Evolutionary conservation across 1,140 invertebrate genomes (phyloP), one percentile per base, ranked within the genome.

Genomic region (Augochlora pura): DNA sequence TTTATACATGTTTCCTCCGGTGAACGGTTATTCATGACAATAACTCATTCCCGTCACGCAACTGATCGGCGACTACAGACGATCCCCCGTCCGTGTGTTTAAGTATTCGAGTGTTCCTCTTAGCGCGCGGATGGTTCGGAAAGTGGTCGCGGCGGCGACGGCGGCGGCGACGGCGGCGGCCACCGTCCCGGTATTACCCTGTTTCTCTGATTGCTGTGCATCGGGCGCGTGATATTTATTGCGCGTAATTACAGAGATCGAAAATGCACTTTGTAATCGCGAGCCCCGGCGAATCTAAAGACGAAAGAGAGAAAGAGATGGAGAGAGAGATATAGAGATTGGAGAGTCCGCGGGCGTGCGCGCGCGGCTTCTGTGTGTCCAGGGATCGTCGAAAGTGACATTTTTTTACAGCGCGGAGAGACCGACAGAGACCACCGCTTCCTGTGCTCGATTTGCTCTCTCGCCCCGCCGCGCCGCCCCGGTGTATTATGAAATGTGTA

Each of bases 401-500:
- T 21, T 21, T 62, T 16, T 32, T 32, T 32, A 2, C 12, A 7
- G 18, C 6, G 6, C 23, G 10, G 49, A 46, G 32, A 57, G 23
- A 25, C 23, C 42, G 49, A 46, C 49, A 57, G 23, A 25, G 32
- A n/a, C n/a, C 67, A 59, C 18, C 63, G 23, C 21, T 12, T 49
- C 18, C 9, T 23, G 4, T 16, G 32, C 32, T 32, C 32, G 32
- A 32, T 32, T 32, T 32, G 32, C 32, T 32, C 32, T 4, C 32
- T 32, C 32, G 1, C 32, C 12, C 4, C 25, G 9, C 23, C 25
- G n/a, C 57, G 27, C 23, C 18, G n/a, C 0, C 9, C 2, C 3
- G 32, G 16, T 25, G 59, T 74, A 66, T 74, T 54, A 39, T 79
- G 60, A 62, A 79, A 74, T 46, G 32, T 67, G 77, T 74, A 74